These are phyloP conservation scores for Minunthozetes semirufus DNA, from an alignment of 2,888 invertebrate species.

Conservation along the genomic window DNA sequence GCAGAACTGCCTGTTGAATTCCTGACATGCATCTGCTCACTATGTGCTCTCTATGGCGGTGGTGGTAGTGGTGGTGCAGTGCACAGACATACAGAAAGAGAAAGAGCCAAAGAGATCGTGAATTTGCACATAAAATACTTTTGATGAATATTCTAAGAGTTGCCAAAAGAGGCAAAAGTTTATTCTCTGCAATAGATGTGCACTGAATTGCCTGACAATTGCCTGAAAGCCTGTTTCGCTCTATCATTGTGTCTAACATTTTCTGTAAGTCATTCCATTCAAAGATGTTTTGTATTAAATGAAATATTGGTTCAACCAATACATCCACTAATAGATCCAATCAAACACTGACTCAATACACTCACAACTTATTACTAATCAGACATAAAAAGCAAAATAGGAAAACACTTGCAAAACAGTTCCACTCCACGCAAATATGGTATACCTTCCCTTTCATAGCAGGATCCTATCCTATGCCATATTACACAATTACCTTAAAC, in stretches of 20 bases:
- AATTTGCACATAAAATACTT: slow-evolving; percentile 24
- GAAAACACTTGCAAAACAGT: not conserved
- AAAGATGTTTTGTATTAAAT: not conserved
- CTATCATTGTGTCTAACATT: not conserved
- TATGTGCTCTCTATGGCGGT: not conserved
- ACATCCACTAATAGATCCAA: not conserved
- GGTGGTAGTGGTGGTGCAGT: slow-evolving; percentile 6
- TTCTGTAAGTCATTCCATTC: not conserved
- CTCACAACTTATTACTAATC: slow-evolving; percentile 12
- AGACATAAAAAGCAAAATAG: slow-evolving; percentile 5
- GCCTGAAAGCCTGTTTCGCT: not conserved
- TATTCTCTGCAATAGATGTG: too few relatives aligned
- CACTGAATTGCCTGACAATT: too few relatives aligned
- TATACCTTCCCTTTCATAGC: slow-evolving; percentile 1
- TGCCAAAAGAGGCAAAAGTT: not conserved
- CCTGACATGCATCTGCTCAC: slow-evolving; percentile 24
- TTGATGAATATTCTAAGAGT: slow-evolving; percentile 14
- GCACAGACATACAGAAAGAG: not conserved
- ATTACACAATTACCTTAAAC: not conserved
- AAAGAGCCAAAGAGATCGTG: slow-evolving; percentile 13
- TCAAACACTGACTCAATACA: not conserved
- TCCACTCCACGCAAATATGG: not conserved
- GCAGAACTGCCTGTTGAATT: slow-evolving; percentile 19
- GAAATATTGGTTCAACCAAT: not conserved
- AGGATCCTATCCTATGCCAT: not conserved